Conservation (phyloP, 2,797 vertebrate species). For the Antrozous pallidus region DNA sequence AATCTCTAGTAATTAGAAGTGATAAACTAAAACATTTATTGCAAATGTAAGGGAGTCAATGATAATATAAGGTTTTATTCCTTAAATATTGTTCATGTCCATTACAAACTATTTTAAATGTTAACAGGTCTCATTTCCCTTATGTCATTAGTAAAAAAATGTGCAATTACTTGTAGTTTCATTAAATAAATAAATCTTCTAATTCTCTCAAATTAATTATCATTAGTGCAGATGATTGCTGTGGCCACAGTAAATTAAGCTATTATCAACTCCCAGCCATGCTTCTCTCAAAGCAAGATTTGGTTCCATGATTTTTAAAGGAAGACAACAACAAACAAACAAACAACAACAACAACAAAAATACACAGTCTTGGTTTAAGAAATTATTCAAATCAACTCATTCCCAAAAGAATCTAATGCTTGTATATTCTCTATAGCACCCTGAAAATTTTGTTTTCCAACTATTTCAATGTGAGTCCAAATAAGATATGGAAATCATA, state of each 20-base stretch:
- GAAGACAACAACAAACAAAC: neutral
- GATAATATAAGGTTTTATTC: conserved; percentile 55
- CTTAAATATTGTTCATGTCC: conserved; percentile 53
- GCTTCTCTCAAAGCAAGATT: conserved; percentile 34
- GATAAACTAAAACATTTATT: conserved; percentile 30
- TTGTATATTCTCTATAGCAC: neutral
- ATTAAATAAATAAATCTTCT: conserved; percentile 80
- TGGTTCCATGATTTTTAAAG: conserved; percentile 3
- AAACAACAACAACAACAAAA: neutral
- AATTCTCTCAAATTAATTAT: conserved; percentile 80
- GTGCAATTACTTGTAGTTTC: conserved; percentile 75
- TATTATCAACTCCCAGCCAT: conserved; percentile 58
- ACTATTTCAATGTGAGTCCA: neutral
- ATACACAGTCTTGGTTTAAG: neutral
- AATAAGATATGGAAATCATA: neutral
- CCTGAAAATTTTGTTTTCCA: neutral
- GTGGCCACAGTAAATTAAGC: conserved; percentile 54
- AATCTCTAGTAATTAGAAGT: neutral
- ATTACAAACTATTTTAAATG: conserved; percentile 70
- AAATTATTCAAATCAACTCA: neutral
- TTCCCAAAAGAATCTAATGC: neutral
- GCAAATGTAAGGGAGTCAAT: conserved; percentile 1
- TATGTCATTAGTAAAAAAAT: conserved; percentile 78
- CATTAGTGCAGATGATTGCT: conserved; percentile 77
- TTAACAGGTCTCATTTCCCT: conserved; percentile 76